Conservation (phyloP, 2,797 vertebrate genomes). For the Halcyon smyrnensis region DNA sequence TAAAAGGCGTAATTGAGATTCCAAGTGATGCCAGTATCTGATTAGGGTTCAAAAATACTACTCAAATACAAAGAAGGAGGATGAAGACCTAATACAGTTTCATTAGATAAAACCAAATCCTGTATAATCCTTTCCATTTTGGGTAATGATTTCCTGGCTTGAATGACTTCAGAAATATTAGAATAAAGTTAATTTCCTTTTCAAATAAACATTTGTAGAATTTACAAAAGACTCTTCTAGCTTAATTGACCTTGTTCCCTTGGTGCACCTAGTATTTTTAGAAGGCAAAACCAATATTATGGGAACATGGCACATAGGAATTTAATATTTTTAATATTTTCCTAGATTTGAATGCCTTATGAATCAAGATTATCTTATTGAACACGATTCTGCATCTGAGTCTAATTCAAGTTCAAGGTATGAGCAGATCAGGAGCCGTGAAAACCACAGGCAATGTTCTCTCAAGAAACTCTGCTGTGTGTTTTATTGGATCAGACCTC, state of each 20-base stretch:
- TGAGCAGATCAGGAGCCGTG: not conserved
- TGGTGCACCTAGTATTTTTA: not conserved
- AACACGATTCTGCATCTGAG: not conserved
- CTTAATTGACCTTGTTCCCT: not conserved
- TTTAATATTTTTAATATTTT: constrained; percentile 36
- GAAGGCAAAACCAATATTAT: not conserved
- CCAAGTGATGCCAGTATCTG: not conserved
- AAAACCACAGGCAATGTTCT: not conserved
- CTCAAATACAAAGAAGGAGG: not conserved
- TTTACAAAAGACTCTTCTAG: not conserved
- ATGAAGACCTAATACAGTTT: not conserved
- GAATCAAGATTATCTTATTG: not conserved
- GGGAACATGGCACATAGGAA: not conserved
- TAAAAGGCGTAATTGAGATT: not conserved
- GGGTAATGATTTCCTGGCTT: not conserved
- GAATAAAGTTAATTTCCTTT: not conserved
- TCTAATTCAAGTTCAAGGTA: not conserved
- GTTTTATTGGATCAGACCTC: not conserved
- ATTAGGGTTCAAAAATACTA: not conserved
- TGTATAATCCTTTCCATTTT: not conserved
- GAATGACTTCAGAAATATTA: not conserved
- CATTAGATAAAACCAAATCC: not conserved
- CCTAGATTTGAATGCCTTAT: not conserved
- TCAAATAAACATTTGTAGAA: not conserved
- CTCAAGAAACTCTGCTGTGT: not conserved